Base-by-base conservation (phyloP, 2,113 vertebrate genomes). In the Laticauda laticaudata region DNA sequence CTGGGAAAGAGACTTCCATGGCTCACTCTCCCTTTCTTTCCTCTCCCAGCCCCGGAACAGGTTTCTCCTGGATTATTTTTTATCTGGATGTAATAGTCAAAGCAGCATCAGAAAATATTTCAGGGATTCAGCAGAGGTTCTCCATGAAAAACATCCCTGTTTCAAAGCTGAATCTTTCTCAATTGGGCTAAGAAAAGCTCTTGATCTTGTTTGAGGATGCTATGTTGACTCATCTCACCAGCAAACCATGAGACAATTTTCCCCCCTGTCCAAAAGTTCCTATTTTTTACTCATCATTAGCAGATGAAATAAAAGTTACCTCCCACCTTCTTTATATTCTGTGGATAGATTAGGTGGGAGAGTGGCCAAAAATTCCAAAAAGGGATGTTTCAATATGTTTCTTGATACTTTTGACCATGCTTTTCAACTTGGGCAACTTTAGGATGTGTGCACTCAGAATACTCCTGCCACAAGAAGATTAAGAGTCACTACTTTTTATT, bases 1-100 rank as follows among this genome's bases (percentile, higher is more conserved):
- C 0, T 43, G 92, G 14, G 5, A 0, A 0, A n/a, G 88, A 64
- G 81, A 1, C 69, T 0, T 0, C 61, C 0, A 24, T 29, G 90
- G 0, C 3, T 2, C 0, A 0, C 26, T 90, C 91, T 45, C 45
- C 55, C 86, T 64, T 39, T 0, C 91, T 86, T 39, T 26, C 56
- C 9, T 85, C 21, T 39, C 75, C 18, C 75, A 81, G 18, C 6
- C 34, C 75, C 26, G 14, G 26, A 86, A 24, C 89, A 39, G 93
- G 43, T 4, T 94, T 86, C 87, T 89, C 56, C 12, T 86, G 86
- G 23, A 4, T 34, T 51, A 12, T 2, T 0, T 0, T n/a, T 10
- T 86, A 6, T 69, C 94, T 51, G 10, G 87, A 48, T 0, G 0
- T 0, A n/a, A 86, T 34, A 87, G 75, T 92, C 91, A n/a, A 85